A percentile compares a stretch with the other conserved stretches of the same genome.
Evolutionary conservation across 2,888 invertebrate genomes (phyloP).

Genomic region (Andrena flavipes): DNA sequence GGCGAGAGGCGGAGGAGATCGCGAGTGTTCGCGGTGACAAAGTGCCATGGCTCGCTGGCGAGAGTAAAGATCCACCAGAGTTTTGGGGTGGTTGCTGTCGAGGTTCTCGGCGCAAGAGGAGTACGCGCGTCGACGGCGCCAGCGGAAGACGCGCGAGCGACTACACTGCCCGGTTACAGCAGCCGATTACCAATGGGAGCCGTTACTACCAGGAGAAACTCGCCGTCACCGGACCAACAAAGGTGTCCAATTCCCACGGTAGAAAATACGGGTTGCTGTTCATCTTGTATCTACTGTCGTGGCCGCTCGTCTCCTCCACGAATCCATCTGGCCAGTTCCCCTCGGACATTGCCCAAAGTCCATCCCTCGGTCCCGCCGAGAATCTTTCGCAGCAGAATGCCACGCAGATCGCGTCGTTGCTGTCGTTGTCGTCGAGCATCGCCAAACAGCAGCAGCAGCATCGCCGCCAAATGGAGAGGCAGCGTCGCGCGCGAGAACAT

Average conservation of each 20-base stretch:
- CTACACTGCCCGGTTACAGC: constrained; percentile 73
- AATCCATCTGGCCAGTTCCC: constrained; percentile 72
- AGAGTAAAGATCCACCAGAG: not conserved
- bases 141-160: constrained; percentile 32
- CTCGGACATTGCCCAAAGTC: constrained; percentile 73
- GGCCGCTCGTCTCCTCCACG: constrained; percentile 78
- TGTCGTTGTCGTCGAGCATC: constrained; percentile 52
- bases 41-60: not conserved
- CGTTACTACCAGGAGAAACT: constrained; percentile 12
- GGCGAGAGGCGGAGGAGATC: not conserved
- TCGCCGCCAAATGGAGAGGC: constrained; percentile 24
- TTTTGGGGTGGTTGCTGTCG: not conserved
- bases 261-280: constrained; percentile 74
- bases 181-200: constrained; percentile 54
- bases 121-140: not conserved
- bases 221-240: constrained; percentile 33
- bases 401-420: constrained; percentile 37
- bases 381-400: constrained; percentile 66
- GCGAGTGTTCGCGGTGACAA: not conserved
- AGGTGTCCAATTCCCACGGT: constrained; percentile 34
- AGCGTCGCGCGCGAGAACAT: constrained; percentile 25
- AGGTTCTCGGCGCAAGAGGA: not conserved
- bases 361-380: constrained; percentile 67
- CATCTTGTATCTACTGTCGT: constrained; percentile 78
- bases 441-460: constrained; percentile 59